Evolutionary conservation across 2,888 invertebrate genomes (phyloP), one percentile per base, ranked within the genome.

Genomic region (Microchrysa polita): DNA sequence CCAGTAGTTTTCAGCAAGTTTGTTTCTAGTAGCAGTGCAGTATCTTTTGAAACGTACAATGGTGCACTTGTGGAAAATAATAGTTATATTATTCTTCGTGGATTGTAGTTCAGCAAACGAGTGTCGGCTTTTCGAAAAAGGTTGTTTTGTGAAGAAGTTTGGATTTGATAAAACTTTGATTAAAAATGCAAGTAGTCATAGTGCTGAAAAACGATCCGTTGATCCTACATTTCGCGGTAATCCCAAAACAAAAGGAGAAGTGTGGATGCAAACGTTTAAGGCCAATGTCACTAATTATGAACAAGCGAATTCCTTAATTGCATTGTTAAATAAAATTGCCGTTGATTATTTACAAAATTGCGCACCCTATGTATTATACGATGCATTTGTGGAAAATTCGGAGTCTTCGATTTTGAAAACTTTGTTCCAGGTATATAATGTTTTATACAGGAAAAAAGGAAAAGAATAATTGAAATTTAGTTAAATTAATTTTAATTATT

Each of bases 301-400:
- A 76, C 89, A 90, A 82, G 86, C 85, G 0, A 81, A 86, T n/a
- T 90, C 91, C 0, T 83, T 92, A 10, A 87, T 90, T 1, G 84
- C 84, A 61, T 84, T 92, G 14, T 80, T 92, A 5, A 87, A 87
- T 75, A 88, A 88, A 79, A 86, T 92, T 48, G 88, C 90, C 0
- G 63, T 83, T 0, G 86, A 87, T 9, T 89, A 92, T 82, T 81
- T 92, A 27, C 83, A 82, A n/a, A 88, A 88, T 73, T 92, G 92
- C 79, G 88, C 88, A 0, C 88, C 91, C 1, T 86, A 90, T 1
- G 86, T 92, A 75, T 86, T 92, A n/a, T 92, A 92, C 77, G 92
- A 92, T 75, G 85, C 79, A 73, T 85, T 84, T 79, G 87, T 89
- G 0, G 88, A 89, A 80, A 83, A 85, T 2, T 86, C 86, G 48